Evolutionary conservation across 2,113 vertebrate genomes (phyloP).

Genomic region (Pseudolaguvia tuberculata): DNA sequence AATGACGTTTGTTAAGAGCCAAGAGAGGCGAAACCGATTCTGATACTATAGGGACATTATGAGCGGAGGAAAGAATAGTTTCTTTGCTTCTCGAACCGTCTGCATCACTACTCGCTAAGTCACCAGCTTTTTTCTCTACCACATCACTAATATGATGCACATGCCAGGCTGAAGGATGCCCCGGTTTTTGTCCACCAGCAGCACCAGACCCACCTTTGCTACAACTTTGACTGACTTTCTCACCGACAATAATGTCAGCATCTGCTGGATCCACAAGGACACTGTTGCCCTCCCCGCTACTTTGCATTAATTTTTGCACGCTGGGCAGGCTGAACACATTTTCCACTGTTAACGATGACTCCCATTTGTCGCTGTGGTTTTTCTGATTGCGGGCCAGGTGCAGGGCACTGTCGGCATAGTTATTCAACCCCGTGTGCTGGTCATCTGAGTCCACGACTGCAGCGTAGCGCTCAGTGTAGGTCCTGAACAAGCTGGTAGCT

Average conservation of each 20-base stretch:
- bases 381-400: conserved; percentile 80
- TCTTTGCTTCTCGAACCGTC: conserved; percentile 43
- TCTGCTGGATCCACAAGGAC: conserved; percentile 64
- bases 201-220: conserved; percentile 49
- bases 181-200: conserved; percentile 37
- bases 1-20: conserved; percentile 41
- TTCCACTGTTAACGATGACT: conserved; percentile 77
- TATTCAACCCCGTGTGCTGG: conserved; percentile 79
- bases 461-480: conserved; percentile 79
- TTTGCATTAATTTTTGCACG: conserved; percentile 74
- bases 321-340: conserved; percentile 74
- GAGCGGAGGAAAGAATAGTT: background rate
- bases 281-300: conserved; percentile 51
- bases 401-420: conserved; percentile 83
- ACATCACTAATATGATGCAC: conserved; percentile 38
- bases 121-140: conserved; percentile 15
- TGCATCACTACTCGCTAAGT: conserved; percentile 14
- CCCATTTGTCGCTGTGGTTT: conserved; percentile 85
- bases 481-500: conserved; percentile 78
- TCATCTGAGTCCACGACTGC: conserved; percentile 86
- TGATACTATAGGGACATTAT: conserved; percentile 42
- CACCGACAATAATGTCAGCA: conserved; percentile 59
- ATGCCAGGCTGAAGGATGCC: conserved; percentile 43
- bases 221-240: conserved; percentile 50
- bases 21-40: conserved; percentile 43